phyloP scores from a whole-genome alignment of 2,888 invertebrate genomes.

The Tachina fera region DNA sequence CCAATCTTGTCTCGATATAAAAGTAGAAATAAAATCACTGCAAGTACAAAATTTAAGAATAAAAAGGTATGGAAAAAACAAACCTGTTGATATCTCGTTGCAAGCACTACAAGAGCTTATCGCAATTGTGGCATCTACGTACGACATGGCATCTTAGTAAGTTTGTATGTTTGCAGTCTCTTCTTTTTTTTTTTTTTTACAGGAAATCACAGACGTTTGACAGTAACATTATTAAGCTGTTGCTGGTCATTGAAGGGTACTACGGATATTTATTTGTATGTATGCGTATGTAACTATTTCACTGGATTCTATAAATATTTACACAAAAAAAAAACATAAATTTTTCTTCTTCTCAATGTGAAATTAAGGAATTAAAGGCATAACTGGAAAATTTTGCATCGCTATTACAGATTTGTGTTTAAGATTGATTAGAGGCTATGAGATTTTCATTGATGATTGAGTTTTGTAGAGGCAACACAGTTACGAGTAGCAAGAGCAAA shows the following conservation, averaged over 20 bases:
- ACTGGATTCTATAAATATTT: conserved; percentile 14
- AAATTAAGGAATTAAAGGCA: conserved; percentile 16
- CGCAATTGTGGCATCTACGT: conserved; percentile 60
- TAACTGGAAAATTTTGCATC: conserved; percentile 30
- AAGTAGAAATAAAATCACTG: conserved; percentile 50
- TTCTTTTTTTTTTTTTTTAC: conserved; percentile 33
- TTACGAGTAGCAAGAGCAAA: not conserved
- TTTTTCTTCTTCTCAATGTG: not conserved
- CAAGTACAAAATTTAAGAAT: conserved; percentile 23
- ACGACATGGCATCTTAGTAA: conserved; percentile 55
- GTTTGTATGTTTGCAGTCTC: conserved; percentile 46
- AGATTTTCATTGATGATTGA: conserved; percentile 10
- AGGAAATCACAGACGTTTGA: conserved; percentile 70
- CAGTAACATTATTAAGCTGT: conserved; percentile 71
- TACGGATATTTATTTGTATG: conserved; percentile 4
- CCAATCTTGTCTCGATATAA: conserved; percentile 53
- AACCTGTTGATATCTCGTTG: conserved; percentile 60
- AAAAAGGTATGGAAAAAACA: conserved; percentile 21
- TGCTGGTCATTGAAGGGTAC: conserved; percentile 55
- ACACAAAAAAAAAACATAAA: not conserved
- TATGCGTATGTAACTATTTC: conserved; percentile 15
- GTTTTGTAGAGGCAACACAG: not conserved
- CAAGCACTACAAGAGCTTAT: conserved; percentile 53
- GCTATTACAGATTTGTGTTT: conserved; percentile 30
- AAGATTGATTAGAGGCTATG: conserved; percentile 42